Conservation (phyloP, 2,888 invertebrate species). For the Linnaemya vulpina region DNA sequence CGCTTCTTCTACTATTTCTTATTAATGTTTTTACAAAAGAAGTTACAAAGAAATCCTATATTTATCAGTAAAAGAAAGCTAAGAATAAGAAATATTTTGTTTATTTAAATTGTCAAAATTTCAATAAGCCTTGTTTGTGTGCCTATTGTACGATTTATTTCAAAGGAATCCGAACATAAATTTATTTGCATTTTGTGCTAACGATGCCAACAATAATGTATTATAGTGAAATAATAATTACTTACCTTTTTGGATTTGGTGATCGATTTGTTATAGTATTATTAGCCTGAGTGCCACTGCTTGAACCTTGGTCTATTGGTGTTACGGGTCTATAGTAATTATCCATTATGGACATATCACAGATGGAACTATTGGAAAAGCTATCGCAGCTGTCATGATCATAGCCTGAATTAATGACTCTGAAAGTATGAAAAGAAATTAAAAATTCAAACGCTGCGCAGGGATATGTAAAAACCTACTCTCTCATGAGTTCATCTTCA, state of each 20-base stretch:
- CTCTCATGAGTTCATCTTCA: conserved; percentile 80
- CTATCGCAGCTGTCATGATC: conserved; percentile 83
- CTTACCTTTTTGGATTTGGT: conserved; percentile 81
- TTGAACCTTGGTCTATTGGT: conserved; percentile 56
- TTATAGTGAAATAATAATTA: too few relatives aligned
- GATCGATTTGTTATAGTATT: conserved; percentile 80
- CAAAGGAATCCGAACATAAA: too few relatives aligned
- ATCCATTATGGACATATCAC: conserved; percentile 82
- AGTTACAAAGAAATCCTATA: too few relatives aligned
- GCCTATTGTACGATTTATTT: too few relatives aligned
- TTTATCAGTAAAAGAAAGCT: too few relatives aligned
- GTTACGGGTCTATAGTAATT: conserved; percentile 77
- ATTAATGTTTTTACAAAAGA: too few relatives aligned
- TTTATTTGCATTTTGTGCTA: too few relatives aligned
- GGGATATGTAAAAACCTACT: conserved; percentile 75
- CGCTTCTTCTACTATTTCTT: too few relatives aligned
- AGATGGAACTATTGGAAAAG: conserved; percentile 81
- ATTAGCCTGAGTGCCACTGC: conserved; percentile 64
- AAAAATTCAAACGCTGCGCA: not conserved
- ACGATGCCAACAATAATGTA: too few relatives aligned
- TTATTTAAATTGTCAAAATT: too few relatives aligned
- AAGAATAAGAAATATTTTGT: too few relatives aligned
- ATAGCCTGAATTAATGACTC: conserved; percentile 78
- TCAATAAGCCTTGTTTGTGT: too few relatives aligned
- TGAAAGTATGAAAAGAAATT: conserved; percentile 67